Conservation (phyloP, 2,888 invertebrate genomes). For the Zaprionus bogoriensis region DNA sequence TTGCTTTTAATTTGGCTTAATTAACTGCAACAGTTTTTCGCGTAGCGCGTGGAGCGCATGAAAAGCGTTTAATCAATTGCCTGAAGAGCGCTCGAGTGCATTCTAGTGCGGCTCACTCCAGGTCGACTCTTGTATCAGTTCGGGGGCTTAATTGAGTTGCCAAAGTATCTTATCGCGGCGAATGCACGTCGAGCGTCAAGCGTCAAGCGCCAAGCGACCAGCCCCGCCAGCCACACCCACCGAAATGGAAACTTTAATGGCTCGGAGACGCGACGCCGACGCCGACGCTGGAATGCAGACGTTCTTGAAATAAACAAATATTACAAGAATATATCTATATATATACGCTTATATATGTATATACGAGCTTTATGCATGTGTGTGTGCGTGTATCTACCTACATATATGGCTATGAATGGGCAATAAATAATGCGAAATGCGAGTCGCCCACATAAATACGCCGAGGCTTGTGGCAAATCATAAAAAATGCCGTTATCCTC, state of each 20-base stretch:
- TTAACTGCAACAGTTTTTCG: constrained; percentile 1
- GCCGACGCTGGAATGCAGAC: constrained; percentile 29
- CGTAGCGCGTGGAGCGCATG: not conserved
- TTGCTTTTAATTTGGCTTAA: not conserved
- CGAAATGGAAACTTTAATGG: constrained; percentile 51
- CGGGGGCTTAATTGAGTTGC: constrained; percentile 66
- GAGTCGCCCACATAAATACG: constrained; percentile 14
- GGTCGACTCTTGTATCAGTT: constrained; percentile 23
- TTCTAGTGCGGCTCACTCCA: constrained; percentile 11
- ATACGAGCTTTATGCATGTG: constrained; percentile 14
- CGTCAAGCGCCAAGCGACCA: not conserved
- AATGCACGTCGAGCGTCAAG: constrained; percentile 60
- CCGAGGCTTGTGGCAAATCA: constrained; percentile 45
- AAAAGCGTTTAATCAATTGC: constrained; percentile 1
- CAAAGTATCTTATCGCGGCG: constrained; percentile 67
- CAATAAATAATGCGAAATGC: constrained; percentile 44
- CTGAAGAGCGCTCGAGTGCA: not conserved
- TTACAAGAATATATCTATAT: no score
- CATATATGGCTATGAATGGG: constrained; percentile 13
- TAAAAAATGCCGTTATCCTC: constrained; percentile 52
- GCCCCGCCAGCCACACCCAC: not conserved
- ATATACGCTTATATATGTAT: no score
- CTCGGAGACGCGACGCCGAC: constrained; percentile 26
- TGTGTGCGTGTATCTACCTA: not conserved
- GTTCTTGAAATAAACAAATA: constrained; percentile 34